A percentile compares a stretch with the other conserved stretches of the same genome.
These are phyloP conservation scores for Agonopterix heracliana DNA, from an alignment of 2,888 invertebrate species.

Conservation along the genomic window DNA sequence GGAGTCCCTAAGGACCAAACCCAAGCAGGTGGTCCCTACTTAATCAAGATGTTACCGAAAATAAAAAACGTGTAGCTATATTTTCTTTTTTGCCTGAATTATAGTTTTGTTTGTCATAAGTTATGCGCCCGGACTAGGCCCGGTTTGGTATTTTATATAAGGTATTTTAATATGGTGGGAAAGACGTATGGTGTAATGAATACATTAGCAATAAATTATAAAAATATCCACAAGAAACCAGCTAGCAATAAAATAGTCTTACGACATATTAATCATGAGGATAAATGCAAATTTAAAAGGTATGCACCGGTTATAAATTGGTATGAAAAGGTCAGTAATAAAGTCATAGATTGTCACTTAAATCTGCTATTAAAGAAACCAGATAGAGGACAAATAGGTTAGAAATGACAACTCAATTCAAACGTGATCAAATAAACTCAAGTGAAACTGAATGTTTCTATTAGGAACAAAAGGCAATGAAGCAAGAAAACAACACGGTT, in stretches of 20 bases:
- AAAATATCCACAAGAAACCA: slow-evolving; percentile 40
- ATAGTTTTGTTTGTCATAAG: slow-evolving; percentile 57
- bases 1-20: slow-evolving; percentile 49
- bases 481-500: too few species aligned
- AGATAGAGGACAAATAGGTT: too few species aligned
- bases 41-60: slow-evolving; percentile 75
- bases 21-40: slow-evolving; percentile 72
- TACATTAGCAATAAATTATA: slow-evolving; percentile 65
- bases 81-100: slow-evolving; percentile 65
- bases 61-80: slow-evolving; percentile 56
- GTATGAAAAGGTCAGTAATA: background rate
- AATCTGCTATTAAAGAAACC: too few species aligned
- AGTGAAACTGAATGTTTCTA: too few species aligned
- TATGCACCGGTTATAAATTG: slow-evolving; percentile 4
- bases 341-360: too few species aligned
- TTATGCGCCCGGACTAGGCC: slow-evolving; percentile 47
- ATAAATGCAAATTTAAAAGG: slow-evolving; percentile 41
- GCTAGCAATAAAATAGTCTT: slow-evolving; percentile 53
- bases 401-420: too few species aligned
- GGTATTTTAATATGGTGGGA: slow-evolving; percentile 64
- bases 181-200: slow-evolving; percentile 67
- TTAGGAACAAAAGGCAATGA: too few species aligned
- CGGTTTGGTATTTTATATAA: slow-evolving; percentile 63
- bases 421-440: too few species aligned
- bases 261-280: slow-evolving; percentile 56